phyloP scores from a whole-genome alignment of 2,888 invertebrate genomes.

The Acanthosepion esculentum region DNA sequence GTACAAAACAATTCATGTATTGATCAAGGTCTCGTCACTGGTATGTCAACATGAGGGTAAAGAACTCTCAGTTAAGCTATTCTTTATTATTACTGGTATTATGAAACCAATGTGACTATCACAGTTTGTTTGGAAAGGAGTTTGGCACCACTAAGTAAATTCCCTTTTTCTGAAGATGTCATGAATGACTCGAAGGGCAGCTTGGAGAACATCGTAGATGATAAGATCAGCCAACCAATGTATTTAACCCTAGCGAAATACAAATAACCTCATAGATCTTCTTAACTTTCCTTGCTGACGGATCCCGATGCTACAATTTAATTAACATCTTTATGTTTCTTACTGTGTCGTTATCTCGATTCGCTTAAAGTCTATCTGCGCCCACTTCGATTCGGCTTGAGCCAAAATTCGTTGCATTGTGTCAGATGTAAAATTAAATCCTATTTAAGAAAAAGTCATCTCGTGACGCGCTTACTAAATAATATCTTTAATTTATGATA shows the following conservation, averaged over 20 bases:
- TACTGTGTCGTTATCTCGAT: background rate
- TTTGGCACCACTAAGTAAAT: too few relatives aligned
- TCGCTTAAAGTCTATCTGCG: background rate
- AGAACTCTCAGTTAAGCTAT: too few relatives aligned
- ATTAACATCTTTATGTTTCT: background rate
- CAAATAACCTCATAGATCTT: background rate
- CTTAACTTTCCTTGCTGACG: background rate
- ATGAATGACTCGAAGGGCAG: background rate
- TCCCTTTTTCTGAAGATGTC: background rate
- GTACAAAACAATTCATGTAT: too few relatives aligned
- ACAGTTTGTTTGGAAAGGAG: too few relatives aligned
- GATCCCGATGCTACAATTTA: background rate
- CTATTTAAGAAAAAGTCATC: background rate
- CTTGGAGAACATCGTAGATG: too few relatives aligned
- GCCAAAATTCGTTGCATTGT: background rate
- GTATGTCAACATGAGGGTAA: too few relatives aligned
- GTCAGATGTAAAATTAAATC: constrained; percentile 33
- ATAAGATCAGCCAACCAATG: too few relatives aligned
- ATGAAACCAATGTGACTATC: too few relatives aligned
- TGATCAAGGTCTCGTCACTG: too few relatives aligned
- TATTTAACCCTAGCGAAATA: background rate
- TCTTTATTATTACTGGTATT: too few relatives aligned
- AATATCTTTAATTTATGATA: background rate
- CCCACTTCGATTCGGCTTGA: background rate
- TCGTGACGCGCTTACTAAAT: background rate